Conservation (phyloP, 2,888 invertebrate genomes). For the Philereme vetulata region DNA sequence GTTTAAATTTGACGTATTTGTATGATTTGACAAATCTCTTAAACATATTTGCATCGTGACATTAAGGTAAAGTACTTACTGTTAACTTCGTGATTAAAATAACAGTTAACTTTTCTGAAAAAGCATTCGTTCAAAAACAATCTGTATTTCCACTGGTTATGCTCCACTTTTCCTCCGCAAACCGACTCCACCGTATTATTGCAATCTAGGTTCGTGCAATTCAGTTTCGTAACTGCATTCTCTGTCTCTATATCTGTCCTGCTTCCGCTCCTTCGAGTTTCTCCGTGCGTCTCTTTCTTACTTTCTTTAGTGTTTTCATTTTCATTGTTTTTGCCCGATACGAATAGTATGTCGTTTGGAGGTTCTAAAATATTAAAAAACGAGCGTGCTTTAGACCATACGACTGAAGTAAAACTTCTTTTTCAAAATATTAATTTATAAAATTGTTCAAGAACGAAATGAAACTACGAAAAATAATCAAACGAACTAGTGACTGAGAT, state of each 20-base stretch:
- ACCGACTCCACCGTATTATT: constrained; percentile 52
- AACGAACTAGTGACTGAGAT: too few species aligned
- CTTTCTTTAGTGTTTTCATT: constrained; percentile 33
- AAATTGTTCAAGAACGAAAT: too few species aligned
- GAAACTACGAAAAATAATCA: too few species aligned
- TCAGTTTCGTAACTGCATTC: constrained; percentile 29
- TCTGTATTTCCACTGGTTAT: constrained; percentile 53
- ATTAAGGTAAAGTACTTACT: constrained; percentile 53
- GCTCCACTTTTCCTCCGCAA: constrained; percentile 60
- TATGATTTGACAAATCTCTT: too few species aligned
- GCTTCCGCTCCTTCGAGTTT: constrained; percentile 20
- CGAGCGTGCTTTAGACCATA: too few species aligned
- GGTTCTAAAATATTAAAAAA: constrained; percentile 44
- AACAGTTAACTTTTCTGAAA: constrained; percentile 72
- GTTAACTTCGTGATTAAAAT: constrained; percentile 57
- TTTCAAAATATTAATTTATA: too few species aligned
- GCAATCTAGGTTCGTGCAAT: constrained; percentile 61
- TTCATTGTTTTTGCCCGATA: constrained; percentile 61
- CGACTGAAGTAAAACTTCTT: too few species aligned
- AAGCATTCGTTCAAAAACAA: constrained; percentile 70
- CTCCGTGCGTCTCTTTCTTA: constrained; percentile 24
- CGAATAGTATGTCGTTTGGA: constrained; percentile 56
- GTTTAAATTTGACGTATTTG: too few species aligned
- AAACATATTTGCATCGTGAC: too few species aligned
- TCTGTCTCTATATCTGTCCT: constrained; percentile 1